Percentiles rank a stretch among this genome's conserved stretches.
Evolutionary conservation across 2,797 vertebrate genomes (phyloP).

Genomic region (Amazonetta brasiliensis): DNA sequence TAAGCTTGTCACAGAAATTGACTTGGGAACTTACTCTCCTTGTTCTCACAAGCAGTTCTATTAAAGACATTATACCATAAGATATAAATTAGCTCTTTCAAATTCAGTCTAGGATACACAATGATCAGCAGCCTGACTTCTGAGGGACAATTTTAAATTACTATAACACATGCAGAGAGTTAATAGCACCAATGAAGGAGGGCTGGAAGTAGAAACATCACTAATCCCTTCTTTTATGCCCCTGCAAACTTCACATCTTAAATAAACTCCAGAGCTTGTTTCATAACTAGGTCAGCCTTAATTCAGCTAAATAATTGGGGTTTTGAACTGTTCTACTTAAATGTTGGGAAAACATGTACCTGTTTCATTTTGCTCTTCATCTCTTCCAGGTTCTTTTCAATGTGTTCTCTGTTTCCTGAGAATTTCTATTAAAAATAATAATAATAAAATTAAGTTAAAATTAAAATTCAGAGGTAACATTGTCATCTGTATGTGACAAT

Average conservation of each 20-base stretch:
- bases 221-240: background rate
- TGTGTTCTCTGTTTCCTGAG: slow-evolving; percentile 1
- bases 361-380: slow-evolving; percentile 79
- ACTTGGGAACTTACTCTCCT: background rate
- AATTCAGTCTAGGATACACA: background rate
- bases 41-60: background rate
- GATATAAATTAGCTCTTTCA: background rate
- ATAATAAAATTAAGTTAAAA: slow-evolving; percentile 4
- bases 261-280: background rate
- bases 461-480: background rate
- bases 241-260: background rate
- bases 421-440: slow-evolving; percentile 45
- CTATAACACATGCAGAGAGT: background rate
- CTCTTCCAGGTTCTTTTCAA: slow-evolving; percentile 69
- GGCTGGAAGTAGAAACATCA: background rate
- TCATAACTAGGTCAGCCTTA: background rate
- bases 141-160: background rate
- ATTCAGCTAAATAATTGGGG: background rate
- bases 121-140: background rate
- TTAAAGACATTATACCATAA: background rate
- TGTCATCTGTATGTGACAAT: background rate
- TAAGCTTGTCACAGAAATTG: background rate
- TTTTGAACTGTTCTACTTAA: background rate
- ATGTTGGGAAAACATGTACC: slow-evolving; percentile 61
- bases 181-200: background rate